Percentiles rank a stretch among this genome's conserved stretches.
Conservation (phyloP, 2,113 vertebrate genomes). For the Barnardius zonarius region DNA sequence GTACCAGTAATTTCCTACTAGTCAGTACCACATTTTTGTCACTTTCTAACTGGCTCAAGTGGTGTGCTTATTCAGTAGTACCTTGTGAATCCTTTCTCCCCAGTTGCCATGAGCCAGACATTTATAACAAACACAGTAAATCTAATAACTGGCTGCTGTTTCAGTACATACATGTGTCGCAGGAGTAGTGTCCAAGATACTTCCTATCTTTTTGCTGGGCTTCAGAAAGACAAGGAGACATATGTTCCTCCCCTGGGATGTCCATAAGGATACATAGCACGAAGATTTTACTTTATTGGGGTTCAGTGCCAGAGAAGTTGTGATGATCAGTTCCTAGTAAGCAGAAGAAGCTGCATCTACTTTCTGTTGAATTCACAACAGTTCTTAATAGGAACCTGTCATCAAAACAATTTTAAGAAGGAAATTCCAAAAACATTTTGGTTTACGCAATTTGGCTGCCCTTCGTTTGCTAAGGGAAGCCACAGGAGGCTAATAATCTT, state of each 20-base stretch:
- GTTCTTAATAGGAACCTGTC: slow-evolving; percentile 21
- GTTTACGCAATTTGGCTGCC: not conserved
- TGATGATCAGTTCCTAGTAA: not conserved
- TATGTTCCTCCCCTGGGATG: not conserved
- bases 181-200: not conserved
- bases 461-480: not conserved
- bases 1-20: rapidly evolving
- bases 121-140: not conserved
- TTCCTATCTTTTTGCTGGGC: not conserved
- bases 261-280: rapidly evolving
- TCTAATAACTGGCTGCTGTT: not conserved
- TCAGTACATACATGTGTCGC: rapidly evolving
- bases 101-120: rapidly evolving
- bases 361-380: not conserved
- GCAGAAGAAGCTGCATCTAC: not conserved
- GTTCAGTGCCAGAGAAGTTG: not conserved
- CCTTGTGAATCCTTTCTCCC: not conserved
- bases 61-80: not conserved
- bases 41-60: rapidly evolving
- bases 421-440: slow-evolving; percentile 2
- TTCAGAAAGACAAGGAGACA: not conserved
- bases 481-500: not conserved
- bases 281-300: rapidly evolving
- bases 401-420: slow-evolving; percentile 3
- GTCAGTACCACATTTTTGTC: not conserved